Evolutionary conservation across 2,113 vertebrate genomes (phyloP).

Genomic region (Vombatus ursinus): DNA sequence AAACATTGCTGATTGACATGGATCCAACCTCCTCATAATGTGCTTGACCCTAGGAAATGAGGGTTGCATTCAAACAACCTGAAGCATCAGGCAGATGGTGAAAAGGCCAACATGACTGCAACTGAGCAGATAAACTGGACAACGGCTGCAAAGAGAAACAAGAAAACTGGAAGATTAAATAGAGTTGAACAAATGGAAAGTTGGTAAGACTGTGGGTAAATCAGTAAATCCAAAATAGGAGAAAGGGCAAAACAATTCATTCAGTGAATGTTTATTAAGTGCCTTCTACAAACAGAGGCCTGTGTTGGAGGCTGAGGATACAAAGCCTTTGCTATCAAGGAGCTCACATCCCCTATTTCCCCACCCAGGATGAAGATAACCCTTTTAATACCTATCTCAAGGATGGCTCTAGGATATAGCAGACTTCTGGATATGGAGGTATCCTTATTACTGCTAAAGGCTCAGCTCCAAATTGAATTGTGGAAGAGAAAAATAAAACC

Average conservation of each 20-base stretch:
- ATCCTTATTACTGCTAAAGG: background rate
- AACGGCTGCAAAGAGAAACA: background rate
- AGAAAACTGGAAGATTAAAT: background rate
- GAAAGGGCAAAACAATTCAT: background rate
- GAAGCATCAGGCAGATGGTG: fast-evolving
- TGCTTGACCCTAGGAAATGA: background rate
- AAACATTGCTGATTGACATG: background rate
- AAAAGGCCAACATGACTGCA: background rate
- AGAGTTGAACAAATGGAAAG: background rate
- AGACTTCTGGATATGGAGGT: background rate
- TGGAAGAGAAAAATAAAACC: background rate
- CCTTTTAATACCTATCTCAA: background rate
- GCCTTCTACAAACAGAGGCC: background rate
- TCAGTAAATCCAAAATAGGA: background rate
- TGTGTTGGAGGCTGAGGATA: background rate
- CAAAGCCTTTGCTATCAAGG: background rate
- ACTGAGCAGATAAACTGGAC: background rate
- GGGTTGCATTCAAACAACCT: background rate
- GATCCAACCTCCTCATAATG: background rate
- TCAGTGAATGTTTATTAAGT: background rate
- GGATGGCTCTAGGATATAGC: background rate
- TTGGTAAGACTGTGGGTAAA: fast-evolving
- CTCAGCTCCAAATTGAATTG: background rate
- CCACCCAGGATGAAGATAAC: background rate
- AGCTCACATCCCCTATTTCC: background rate